Conservation (phyloP, 2,113 vertebrate genomes). For the Passer domesticus region DNA sequence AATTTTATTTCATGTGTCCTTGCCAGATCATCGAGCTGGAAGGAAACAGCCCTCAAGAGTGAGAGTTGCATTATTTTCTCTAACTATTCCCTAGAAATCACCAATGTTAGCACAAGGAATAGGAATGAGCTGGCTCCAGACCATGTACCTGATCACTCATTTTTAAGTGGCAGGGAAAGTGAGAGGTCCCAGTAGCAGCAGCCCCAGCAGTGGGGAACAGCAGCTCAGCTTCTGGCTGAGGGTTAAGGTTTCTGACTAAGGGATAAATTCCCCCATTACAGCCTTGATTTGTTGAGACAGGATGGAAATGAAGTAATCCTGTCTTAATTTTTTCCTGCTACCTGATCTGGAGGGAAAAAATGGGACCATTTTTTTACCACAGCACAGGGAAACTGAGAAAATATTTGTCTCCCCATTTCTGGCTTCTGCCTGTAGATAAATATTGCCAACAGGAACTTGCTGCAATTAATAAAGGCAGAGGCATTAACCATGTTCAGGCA, state of each 20-base stretch:
- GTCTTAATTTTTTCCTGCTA: conserved; percentile 60
- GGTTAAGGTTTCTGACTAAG: not conserved
- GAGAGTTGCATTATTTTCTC: not conserved
- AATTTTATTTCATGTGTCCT: not conserved
- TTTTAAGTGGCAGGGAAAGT: not conserved
- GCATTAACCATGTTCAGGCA: conserved; percentile 10
- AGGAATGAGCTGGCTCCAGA: not conserved
- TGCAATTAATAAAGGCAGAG: conserved; percentile 17
- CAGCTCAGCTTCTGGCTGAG: not conserved
- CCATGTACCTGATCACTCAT: not conserved
- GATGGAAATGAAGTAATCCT: conserved; percentile 67
- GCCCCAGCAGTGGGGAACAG: not conserved
- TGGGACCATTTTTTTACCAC: conserved; percentile 43
- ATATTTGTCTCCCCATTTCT: conserved; percentile 11
- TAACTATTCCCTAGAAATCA: not conserved
- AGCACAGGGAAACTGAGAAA: conserved; percentile 27
- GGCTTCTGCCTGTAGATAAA: conserved; percentile 22
- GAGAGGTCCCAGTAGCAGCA: not conserved
- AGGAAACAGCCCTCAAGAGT: not conserved
- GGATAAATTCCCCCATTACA: conserved; percentile 42
- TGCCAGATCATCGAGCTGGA: not conserved
- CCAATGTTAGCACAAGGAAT: not conserved
- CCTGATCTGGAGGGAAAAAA: conserved; percentile 56
- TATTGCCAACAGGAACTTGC: conserved; percentile 29
- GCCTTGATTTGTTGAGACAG: conserved; percentile 59